These are phyloP conservation scores for Sarcophilus harrisii DNA, from an alignment of 2,797 vertebrate genomes.

Conservation along the genomic window DNA sequence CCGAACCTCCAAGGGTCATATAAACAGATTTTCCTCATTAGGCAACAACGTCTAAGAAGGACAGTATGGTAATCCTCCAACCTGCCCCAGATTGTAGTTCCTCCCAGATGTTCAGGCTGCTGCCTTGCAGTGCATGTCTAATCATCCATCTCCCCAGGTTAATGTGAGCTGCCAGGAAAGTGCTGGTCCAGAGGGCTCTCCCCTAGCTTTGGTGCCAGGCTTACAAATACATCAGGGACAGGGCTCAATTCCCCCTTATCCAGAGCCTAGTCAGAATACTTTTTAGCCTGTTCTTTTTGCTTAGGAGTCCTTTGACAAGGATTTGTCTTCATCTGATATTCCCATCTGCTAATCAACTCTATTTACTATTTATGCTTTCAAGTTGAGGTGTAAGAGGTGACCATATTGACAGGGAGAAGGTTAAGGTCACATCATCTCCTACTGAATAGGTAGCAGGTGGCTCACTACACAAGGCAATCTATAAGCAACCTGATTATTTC, in stretches of 20 bases:
- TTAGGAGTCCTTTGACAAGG: not conserved
- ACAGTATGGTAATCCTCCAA: slow-evolving; percentile 70
- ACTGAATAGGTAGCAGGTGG: slow-evolving; percentile 30
- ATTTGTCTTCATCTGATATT: not conserved
- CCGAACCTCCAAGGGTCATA: not conserved
- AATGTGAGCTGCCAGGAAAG: not conserved
- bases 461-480: not conserved
- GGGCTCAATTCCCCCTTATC: not conserved
- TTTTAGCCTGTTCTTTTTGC: not conserved
- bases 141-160: slow-evolving; percentile 63
- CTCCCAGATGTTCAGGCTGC: slow-evolving; percentile 60
- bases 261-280: not conserved
- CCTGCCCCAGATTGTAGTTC: slow-evolving; percentile 68
- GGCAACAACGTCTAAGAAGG: not conserved
- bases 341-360: not conserved
- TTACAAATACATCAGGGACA: not conserved
- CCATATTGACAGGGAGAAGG: slow-evolving; percentile 9
- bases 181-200: not conserved
- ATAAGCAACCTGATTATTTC: not conserved
- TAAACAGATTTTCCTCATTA: not conserved
- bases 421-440: not conserved
- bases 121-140: slow-evolving; percentile 78
- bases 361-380: not conserved
- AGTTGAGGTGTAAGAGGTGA: not conserved
- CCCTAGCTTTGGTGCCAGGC: not conserved